Evolutionary conservation across 2,888 invertebrate genomes (phyloP), one percentile per base, ranked within the genome.

Genomic region (Drosophila aldrichi): DNA sequence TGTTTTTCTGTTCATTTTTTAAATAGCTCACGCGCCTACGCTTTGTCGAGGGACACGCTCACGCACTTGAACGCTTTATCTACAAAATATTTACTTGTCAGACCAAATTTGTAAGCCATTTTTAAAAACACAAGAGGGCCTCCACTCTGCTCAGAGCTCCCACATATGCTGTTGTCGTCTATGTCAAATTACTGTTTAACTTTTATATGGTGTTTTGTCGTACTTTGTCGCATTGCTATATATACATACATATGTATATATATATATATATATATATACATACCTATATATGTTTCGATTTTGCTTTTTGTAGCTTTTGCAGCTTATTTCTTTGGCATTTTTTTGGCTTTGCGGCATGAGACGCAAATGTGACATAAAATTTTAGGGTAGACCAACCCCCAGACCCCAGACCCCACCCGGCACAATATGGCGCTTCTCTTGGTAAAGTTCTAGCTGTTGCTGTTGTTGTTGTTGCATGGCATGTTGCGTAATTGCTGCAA

Each of bases 401-500:
- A 61, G 52, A 41, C 66, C 70, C 20, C 20, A 22, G n/a, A n/a
- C 2, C 20, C 68, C 74, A 25, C 25, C 32, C 66, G 5, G 20
- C 69, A 71, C 81, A 88, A 81, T 88, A 81, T 88, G 89, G 81
- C 84, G 73, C 67, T 81, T 66, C 79, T 76, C 87, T 83, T 68
- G 67, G 70, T 63, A 61, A 70, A 65, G 71, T 58, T 58, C 25
- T 34, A 29, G 8, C 29, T 63, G 52, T 41, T 67, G 61, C 57
- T 68, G 70, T 81, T 64, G 51, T 43, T 66, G 64, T 61, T 70
- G 74, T 79, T 87, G 85, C 67, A 81, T 87, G 77, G 61, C 80
- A 70, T 88, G 87, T 88, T 84, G 77, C 89, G 89, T 88, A 84
- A 84, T 84, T 84, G 84, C 89, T 83, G 89, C 84, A 88, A 89